A percentile compares a stretch with the other conserved stretches of the same genome.
Evolutionary conservation across 2,888 invertebrate genomes (phyloP).

Genomic region (Hedychridium roseum): DNA sequence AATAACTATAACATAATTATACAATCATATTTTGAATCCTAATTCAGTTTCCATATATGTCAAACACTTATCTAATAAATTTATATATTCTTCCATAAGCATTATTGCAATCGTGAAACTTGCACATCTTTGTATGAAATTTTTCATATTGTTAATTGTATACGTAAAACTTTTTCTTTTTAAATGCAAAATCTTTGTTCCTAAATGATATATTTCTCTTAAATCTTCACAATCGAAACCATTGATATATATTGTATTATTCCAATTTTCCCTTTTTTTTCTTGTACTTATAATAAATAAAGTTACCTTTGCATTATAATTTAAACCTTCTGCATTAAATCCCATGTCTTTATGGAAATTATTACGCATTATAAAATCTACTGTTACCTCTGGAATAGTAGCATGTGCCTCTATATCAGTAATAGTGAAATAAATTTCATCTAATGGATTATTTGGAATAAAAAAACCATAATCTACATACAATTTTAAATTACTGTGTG

Average conservation of each 20-base stretch:
- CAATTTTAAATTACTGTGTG: constrained; percentile 82
- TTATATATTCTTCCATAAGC: constrained; percentile 45
- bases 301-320: constrained; percentile 70
- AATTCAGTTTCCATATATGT: constrained; percentile 6
- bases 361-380: constrained; percentile 72
- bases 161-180: constrained; percentile 34
- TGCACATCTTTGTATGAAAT: constrained; percentile 25
- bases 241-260: constrained; percentile 45
- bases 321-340: constrained; percentile 70
- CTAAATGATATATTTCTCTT: constrained; percentile 29
- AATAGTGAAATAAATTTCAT: constrained; percentile 71
- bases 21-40: too few species aligned
- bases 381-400: constrained; percentile 60
- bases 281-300: constrained; percentile 45
- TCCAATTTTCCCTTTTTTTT: constrained; percentile 35
- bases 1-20: too few species aligned
- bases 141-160: constrained; percentile 38
- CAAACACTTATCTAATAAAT: constrained; percentile 30
- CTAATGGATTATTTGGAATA: constrained; percentile 73
- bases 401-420: constrained; percentile 66
- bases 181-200: constrained; percentile 34
- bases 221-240: constrained; percentile 39
- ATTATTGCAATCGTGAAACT: constrained; percentile 45
- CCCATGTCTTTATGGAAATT: constrained; percentile 71
- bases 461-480: constrained; percentile 89